phyloP scores from a whole-genome alignment of 2,113 vertebrate genomes.

The Delphinus delphis region DNA sequence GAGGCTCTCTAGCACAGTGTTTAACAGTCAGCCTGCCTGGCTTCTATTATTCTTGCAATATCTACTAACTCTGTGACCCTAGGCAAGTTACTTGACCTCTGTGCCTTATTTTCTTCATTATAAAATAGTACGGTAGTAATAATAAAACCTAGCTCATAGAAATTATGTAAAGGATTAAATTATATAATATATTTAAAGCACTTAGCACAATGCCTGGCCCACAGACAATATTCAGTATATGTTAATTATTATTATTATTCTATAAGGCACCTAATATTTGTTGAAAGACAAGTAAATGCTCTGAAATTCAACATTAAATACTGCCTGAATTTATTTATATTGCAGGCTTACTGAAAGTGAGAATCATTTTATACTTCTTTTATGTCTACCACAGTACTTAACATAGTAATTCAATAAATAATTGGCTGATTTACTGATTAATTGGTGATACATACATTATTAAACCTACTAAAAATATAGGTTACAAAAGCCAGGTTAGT shows the following conservation, averaged over 20 bases:
- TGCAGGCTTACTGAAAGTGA: neutral
- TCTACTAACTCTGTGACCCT: neutral
- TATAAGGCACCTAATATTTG: neutral
- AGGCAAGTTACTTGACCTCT: neutral
- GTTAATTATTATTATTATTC: constrained; percentile 15
- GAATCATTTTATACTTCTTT: constrained; percentile 15
- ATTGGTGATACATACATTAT: neutral
- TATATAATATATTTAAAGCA: neutral
- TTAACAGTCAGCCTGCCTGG: neutral
- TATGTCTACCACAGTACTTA: neutral
- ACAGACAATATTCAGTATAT: neutral
- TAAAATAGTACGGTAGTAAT: constrained; percentile 8
- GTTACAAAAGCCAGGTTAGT: neutral
- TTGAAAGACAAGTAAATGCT: constrained; percentile 1
- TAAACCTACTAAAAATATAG: constrained; percentile 5
- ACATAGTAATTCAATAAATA: constrained; percentile 25
- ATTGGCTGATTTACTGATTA: neutral
- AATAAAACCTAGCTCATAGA: neutral
- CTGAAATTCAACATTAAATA: constrained; percentile 30
- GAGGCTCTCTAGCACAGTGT: neutral
- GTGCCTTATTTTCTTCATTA: neutral
- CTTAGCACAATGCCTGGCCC: neutral
- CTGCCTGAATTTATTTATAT: neutral
- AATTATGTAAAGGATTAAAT: constrained; percentile 18
- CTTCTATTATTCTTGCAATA: neutral